Percentiles rank a stretch among this genome's conserved stretches.
Conservation (phyloP, 2,888 invertebrate species). For the Tenthredo mesomela region DNA sequence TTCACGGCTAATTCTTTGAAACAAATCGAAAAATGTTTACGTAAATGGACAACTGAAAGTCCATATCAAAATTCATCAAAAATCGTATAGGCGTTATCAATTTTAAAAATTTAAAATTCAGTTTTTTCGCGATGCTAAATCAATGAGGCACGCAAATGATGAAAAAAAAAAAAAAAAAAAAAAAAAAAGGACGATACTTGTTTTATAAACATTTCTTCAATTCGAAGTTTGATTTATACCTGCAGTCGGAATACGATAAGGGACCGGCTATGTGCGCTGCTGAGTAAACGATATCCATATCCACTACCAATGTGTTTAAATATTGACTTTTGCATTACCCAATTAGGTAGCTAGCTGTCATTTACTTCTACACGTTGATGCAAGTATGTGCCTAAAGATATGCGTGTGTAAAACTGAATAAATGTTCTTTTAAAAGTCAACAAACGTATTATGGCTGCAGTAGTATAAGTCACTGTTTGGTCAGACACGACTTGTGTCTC, state of each 20-base stretch:
- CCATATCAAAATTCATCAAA: background rate
- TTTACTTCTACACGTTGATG: background rate
- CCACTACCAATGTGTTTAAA: background rate
- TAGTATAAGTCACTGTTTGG: background rate
- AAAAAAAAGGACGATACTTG: background rate
- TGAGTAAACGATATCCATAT: background rate
- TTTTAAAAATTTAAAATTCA: background rate
- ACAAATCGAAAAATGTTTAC: too few relatives aligned
- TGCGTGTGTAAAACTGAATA: background rate
- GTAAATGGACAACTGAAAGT: background rate
- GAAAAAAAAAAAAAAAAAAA: background rate
- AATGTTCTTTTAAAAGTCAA: background rate
- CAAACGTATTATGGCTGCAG: background rate
- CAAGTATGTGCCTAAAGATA: background rate
- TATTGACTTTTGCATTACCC: background rate
- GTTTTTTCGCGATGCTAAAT: background rate
- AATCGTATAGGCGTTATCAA: background rate
- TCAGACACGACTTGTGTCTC: background rate
- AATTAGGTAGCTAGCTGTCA: background rate
- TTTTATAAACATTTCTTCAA: background rate
- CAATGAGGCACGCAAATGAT: background rate
- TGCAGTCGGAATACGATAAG: background rate
- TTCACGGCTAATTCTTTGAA: background rate
- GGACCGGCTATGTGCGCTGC: background rate
- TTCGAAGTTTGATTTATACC: background rate